Evolutionary conservation across 2,888 invertebrate species (phyloP).

Genomic region (Cosmia pyralina): DNA sequence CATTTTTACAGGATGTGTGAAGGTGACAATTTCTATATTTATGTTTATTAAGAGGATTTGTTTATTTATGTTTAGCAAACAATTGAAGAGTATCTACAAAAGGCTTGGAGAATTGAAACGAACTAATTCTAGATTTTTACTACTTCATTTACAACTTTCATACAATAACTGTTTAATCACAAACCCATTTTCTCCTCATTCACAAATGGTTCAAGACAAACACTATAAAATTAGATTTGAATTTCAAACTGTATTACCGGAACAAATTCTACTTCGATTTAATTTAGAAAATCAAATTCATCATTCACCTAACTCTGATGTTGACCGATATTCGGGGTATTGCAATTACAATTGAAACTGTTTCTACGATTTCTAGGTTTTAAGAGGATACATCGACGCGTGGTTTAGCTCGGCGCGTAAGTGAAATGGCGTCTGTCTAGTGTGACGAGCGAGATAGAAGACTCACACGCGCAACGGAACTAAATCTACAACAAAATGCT

Average conservation of each 20-base stretch:
- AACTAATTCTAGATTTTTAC: neutral
- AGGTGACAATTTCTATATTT: neutral
- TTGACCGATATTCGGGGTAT: neutral
- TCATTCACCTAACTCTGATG: neutral
- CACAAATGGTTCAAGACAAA: conserved; percentile 15
- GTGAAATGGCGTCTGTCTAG: too few species aligned
- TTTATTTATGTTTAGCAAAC: neutral
- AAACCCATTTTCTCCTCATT: neutral
- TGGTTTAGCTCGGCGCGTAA: too few species aligned
- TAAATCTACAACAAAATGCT: too few species aligned
- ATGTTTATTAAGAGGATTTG: neutral
- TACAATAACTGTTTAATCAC: neutral
- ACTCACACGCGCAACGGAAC: too few species aligned
- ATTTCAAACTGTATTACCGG: conserved; percentile 23
- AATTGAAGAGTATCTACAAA: neutral
- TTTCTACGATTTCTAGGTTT: neutral
- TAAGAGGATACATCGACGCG: too few species aligned
- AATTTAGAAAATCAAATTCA: conserved; percentile 14
- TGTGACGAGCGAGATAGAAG: too few species aligned
- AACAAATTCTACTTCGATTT: conserved; percentile 8
- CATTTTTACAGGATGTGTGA: too few species aligned
- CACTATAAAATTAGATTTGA: conserved; percentile 2
- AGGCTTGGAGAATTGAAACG: neutral
- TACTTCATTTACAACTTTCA: neutral
- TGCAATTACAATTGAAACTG: neutral